Evolutionary conservation across 2,113 vertebrate genomes (phyloP).

Genomic region (Diglossa brunneiventris): DNA sequence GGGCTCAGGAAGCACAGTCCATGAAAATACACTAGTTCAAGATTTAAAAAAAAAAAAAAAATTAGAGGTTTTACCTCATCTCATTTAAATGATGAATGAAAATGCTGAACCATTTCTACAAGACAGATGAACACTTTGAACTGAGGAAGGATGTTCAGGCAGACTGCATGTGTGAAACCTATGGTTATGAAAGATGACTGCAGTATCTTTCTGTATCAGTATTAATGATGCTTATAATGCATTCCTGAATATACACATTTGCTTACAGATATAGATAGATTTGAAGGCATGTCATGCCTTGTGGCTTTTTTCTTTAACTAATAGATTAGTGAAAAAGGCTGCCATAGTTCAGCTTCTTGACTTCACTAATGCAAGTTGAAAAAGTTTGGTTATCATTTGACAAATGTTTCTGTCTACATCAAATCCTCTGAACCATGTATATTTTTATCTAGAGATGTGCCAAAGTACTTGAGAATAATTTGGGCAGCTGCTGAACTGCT

Average conservation of each 20-base stretch:
- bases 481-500: neutral
- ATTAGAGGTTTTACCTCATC: conserved; percentile 25
- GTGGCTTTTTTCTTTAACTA: conserved; percentile 45
- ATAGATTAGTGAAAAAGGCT: conserved; percentile 46
- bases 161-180: conserved; percentile 35
- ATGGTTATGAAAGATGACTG: conserved; percentile 59
- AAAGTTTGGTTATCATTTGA: conserved; percentile 67
- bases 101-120: conserved; percentile 45
- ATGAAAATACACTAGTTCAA: conserved; percentile 43
- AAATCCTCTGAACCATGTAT: conserved; percentile 23
- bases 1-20: conserved; percentile 52
- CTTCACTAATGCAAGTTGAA: conserved; percentile 53
- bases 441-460: conserved; percentile 41
- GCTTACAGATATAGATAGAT: conserved; percentile 43
- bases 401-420: conserved; percentile 39
- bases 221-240: conserved; percentile 70
- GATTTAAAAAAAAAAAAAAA: neutral
- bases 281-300: neutral
- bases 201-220: conserved; percentile 23
- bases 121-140: conserved; percentile 51
- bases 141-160: conserved; percentile 30
- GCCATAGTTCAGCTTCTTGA: conserved; percentile 56
- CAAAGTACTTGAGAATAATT: conserved; percentile 46
- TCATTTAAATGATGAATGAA: conserved; percentile 70
- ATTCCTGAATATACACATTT: conserved; percentile 60